Percentiles rank a stretch among this genome's conserved stretches.
Evolutionary conservation across 1,140 invertebrate genomes (phyloP).

Genomic region (Paralvinella palmiformis): DNA sequence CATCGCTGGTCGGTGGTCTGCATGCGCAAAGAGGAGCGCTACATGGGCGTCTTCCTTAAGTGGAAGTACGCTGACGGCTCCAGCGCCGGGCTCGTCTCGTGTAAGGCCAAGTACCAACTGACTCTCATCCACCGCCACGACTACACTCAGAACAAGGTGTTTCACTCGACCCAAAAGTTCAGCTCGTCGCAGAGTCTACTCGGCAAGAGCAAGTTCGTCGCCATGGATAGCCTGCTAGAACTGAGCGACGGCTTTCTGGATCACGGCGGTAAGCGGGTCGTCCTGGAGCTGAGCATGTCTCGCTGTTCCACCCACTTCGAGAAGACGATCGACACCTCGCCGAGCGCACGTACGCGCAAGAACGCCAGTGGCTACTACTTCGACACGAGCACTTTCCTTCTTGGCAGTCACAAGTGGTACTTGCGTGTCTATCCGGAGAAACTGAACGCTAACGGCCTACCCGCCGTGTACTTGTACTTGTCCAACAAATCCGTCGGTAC

Average conservation of each 20-base stretch:
- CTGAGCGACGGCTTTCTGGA: constrained; percentile 15
- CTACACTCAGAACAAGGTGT: constrained; percentile 10
- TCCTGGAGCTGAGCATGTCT: constrained; percentile 13
- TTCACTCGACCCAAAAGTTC: constrained; percentile 15
- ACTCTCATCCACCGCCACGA: constrained; percentile 10
- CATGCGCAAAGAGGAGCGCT: constrained; percentile 15
- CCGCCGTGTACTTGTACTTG: constrained; percentile 19
- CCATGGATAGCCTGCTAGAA: constrained; percentile 12
- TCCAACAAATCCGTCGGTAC: constrained; percentile 1
- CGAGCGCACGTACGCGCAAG: constrained; percentile 11
- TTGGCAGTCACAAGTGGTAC: constrained; percentile 17
- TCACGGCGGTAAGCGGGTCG: constrained; percentile 8
- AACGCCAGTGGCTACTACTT: constrained; percentile 20
- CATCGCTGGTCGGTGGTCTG: constrained; percentile 17
- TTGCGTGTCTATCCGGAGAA: constrained; percentile 17
- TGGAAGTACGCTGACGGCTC: constrained; percentile 15
- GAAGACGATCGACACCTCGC: constrained; percentile 10
- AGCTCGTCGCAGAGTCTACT: constrained; percentile 13
- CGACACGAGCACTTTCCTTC: constrained; percentile 15
- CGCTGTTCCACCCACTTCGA: constrained; percentile 13
- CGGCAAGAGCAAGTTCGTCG: constrained; percentile 18
- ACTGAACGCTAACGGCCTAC: constrained; percentile 17
- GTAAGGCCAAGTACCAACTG: constrained; percentile 13
- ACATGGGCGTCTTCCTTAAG: constrained; percentile 19
- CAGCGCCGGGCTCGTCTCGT: constrained; percentile 8